phyloP scores from a whole-genome alignment of 2,888 invertebrate species.

The Stramonita haemastoma region DNA sequence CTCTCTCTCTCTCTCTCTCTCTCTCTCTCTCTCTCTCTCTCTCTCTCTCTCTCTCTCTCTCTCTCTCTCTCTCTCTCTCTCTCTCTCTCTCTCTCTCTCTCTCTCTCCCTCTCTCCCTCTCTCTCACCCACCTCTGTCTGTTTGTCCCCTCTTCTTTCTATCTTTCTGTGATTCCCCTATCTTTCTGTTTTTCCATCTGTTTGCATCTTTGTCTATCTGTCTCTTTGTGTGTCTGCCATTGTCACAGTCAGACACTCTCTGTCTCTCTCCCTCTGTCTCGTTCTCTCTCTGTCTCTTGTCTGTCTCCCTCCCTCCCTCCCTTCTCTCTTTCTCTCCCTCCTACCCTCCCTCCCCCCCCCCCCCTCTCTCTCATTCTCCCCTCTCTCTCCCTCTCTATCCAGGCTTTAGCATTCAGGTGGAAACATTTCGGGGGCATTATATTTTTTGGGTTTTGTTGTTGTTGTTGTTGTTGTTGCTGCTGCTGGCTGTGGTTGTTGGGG shows the following conservation, averaged over 20 bases:
- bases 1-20: constrained; percentile 10
- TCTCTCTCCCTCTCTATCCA: constrained; percentile 27
- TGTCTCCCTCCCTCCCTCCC: background rate
- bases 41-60: background rate
- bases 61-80: constrained; percentile 14
- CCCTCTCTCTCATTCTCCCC: background rate
- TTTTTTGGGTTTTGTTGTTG: no score
- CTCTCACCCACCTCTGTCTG: background rate
- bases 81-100: constrained; percentile 7
- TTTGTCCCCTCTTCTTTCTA: background rate
- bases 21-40: background rate
- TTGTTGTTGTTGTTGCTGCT: background rate
- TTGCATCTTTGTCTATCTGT: background rate
- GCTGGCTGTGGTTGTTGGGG: no score
- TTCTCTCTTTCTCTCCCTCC: background rate
- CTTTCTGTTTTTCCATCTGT: background rate
- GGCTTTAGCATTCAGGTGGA: background rate
- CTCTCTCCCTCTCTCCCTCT: constrained; percentile 11
- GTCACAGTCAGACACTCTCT: no score
- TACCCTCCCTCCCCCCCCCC: background rate
- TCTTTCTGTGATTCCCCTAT: background rate
- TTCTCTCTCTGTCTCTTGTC: background rate
- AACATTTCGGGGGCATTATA: background rate
- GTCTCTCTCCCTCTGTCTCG: background rate
- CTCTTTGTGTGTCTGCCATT: background rate